These are phyloP conservation scores for Pholis gunnellus DNA, from an alignment of 2,113 vertebrate species.

Conservation along the genomic window DNA sequence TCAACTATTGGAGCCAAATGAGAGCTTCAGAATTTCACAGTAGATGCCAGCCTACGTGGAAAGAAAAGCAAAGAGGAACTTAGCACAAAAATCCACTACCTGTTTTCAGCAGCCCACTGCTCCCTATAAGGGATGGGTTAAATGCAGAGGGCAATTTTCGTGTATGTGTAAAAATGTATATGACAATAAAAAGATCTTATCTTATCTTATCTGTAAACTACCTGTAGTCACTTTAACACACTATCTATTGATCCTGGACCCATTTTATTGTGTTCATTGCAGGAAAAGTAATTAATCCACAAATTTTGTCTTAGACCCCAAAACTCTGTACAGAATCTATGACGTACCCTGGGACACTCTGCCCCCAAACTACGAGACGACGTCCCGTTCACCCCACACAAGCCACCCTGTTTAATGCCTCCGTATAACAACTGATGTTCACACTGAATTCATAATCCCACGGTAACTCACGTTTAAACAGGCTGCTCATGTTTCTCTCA, in stretches of 20 bases:
- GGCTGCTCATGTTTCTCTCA: background rate
- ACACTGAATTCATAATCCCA: background rate
- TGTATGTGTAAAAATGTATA: too few species aligned
- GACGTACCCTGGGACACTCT: too few species aligned
- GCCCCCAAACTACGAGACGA: background rate
- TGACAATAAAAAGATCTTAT: too few species aligned
- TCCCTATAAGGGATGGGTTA: too few species aligned
- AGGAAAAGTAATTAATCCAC: background rate
- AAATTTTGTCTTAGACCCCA: background rate
- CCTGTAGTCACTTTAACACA: background rate
- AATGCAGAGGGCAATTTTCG: too few species aligned
- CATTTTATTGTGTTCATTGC: background rate
- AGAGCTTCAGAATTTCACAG: background rate
- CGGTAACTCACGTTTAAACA: background rate
- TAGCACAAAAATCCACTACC: background rate
- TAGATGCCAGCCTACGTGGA: background rate
- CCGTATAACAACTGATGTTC: background rate
- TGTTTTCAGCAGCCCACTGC: too few species aligned
- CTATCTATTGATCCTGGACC: background rate
- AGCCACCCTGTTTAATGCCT: background rate
- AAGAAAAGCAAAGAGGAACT: background rate
- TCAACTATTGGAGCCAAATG: conserved; percentile 15
- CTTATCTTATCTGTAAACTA: too few species aligned
- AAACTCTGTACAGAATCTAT: background rate
- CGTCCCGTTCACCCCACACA: background rate